Evolutionary conservation across 2,113 vertebrate genomes (phyloP).

Genomic region (Manacus vitellinus): DNA sequence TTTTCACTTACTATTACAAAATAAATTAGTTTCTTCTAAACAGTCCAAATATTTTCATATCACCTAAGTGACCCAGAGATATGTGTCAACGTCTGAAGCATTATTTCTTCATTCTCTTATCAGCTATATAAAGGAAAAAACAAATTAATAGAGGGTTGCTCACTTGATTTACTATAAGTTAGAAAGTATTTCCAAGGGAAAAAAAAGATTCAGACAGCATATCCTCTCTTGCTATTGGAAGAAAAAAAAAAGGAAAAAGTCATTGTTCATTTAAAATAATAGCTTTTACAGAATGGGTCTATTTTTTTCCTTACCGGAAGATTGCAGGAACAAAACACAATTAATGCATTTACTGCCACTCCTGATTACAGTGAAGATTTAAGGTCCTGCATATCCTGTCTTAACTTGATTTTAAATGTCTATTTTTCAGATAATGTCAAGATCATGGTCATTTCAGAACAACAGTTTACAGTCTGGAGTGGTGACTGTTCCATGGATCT

Average conservation of each 20-base stretch:
- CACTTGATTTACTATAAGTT: neutral
- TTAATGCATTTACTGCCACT: slow-evolving; percentile 35
- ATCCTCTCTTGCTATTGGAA: slow-evolving; percentile 12
- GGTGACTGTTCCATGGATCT: neutral
- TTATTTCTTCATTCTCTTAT: neutral
- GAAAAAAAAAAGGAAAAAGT: neutral
- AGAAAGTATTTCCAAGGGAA: neutral
- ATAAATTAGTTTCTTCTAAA: neutral
- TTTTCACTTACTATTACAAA: neutral
- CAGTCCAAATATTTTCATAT: neutral
- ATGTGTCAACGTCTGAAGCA: neutral
- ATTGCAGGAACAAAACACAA: slow-evolving; percentile 49
- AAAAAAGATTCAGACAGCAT: neutral
- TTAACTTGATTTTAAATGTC: slow-evolving; percentile 7
- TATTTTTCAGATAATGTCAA: slow-evolving; percentile 9
- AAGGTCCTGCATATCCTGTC: neutral
- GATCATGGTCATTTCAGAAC: neutral
- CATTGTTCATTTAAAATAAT: slow-evolving; percentile 62
- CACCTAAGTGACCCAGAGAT: neutral
- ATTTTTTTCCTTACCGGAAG: slow-evolving; percentile 47
- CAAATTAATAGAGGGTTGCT: neutral
- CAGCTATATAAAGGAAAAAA: neutral
- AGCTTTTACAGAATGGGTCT: neutral
- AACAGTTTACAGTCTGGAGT: neutral
- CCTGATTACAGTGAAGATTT: slow-evolving; percentile 19